Conservation (phyloP, 2,113 vertebrate species). For the Phaetusa simplex region DNA sequence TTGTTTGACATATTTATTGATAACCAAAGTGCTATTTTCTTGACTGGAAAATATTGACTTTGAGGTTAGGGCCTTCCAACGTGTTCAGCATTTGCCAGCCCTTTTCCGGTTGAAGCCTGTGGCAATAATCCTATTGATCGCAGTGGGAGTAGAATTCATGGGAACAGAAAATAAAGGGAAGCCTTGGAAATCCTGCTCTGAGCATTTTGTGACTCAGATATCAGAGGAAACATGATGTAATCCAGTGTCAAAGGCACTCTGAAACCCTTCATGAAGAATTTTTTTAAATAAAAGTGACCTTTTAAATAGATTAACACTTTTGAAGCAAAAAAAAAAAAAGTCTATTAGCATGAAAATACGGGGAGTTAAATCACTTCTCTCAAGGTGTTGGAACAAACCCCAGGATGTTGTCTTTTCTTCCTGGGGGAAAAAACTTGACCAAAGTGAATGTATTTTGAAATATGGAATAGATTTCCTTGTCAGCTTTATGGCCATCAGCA, state of each 20-base stretch:
- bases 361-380: not conserved
- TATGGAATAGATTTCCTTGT: not conserved
- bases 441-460: not conserved
- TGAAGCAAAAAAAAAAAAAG: not conserved
- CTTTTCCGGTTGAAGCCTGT: not conserved
- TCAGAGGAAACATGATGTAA: conserved; percentile 46
- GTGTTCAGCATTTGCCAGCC: not conserved
- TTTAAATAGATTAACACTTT: conserved; percentile 35
- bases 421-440: not conserved
- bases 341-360: not conserved
- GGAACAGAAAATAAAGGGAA: conserved; percentile 17
- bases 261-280: not conserved
- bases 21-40: not conserved
- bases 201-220: conserved; percentile 37
- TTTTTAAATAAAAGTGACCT: not conserved
- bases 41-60: conserved; percentile 8
- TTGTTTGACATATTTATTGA: not conserved
- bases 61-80: conserved; percentile 9
- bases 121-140: not conserved
- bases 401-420: conserved; percentile 18
- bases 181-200: conserved; percentile 37
- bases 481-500: not conserved
- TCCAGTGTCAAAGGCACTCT: not conserved
- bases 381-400: conserved; percentile 24
- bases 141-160: not conserved